Conservation (phyloP, 2,888 invertebrate genomes). For the Catocala fraxini region DNA sequence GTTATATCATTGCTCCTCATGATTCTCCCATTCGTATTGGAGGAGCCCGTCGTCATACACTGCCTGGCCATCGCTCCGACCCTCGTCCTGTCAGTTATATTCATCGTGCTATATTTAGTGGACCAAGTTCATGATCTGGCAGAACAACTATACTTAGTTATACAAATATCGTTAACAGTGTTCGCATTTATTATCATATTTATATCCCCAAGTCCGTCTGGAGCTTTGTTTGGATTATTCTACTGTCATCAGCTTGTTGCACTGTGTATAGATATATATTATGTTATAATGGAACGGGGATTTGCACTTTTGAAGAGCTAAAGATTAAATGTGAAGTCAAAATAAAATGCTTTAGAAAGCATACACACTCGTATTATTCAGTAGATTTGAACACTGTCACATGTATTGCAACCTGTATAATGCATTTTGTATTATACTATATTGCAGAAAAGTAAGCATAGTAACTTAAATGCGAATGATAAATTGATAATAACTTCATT, state of each 20-base stretch:
- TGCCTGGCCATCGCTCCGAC: conserved; percentile 78
- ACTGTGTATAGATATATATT: conserved; percentile 72
- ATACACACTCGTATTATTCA: conserved; percentile 65
- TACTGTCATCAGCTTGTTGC: conserved; percentile 74
- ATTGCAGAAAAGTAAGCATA: not conserved
- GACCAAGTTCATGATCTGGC: conserved; percentile 80
- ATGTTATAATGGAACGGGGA: conserved; percentile 71
- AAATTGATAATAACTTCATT: too few species aligned
- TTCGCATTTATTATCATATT: conserved; percentile 59
- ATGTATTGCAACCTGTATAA: too few species aligned
- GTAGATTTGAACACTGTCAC: conserved; percentile 31
- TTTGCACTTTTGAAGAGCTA: conserved; percentile 51
- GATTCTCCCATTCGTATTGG: conserved; percentile 74
- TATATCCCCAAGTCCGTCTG: conserved; percentile 41
- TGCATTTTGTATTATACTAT: too few species aligned
- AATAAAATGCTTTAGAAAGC: conserved; percentile 61
- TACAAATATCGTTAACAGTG: conserved; percentile 64
- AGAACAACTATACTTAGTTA: conserved; percentile 73
- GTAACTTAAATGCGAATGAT: not conserved
- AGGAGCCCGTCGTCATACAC: conserved; percentile 65
- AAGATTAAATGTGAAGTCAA: conserved; percentile 31
- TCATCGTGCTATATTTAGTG: conserved; percentile 79
- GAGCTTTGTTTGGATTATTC: conserved; percentile 71
- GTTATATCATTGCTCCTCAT: conserved; percentile 80
- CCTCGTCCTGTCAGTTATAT: conserved; percentile 75